These are phyloP conservation scores for Pantherophis alleghaniensis DNA, from an alignment of 2,797 vertebrate species.

Conservation along the genomic window DNA sequence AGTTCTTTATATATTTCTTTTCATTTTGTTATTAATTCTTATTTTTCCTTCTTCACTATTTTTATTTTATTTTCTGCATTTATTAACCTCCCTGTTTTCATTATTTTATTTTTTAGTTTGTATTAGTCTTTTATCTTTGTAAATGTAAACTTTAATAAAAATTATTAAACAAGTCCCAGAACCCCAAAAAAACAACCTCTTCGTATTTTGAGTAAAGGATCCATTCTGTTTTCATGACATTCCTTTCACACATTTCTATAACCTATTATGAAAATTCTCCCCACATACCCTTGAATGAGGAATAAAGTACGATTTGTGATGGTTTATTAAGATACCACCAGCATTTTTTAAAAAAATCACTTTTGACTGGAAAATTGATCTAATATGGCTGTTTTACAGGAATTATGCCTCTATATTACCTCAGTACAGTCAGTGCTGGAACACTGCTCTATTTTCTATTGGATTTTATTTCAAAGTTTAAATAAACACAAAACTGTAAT, in stretches of 20 bases:
- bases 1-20: background rate
- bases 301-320: background rate
- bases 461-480: conserved; percentile 59
- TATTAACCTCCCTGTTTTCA: background rate
- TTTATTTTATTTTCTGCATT: background rate
- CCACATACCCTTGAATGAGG: background rate
- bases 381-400: conserved; percentile 35
- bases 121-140: background rate
- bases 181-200: fast-evolving
- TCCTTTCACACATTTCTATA: fast-evolving
- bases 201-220: background rate
- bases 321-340: conserved; percentile 20
- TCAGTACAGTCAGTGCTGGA: conserved; percentile 25
- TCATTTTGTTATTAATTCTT: background rate
- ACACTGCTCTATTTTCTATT: conserved; percentile 47
- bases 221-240: background rate
- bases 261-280: background rate
- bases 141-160: background rate
- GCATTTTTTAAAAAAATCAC: background rate
- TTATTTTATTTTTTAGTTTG: background rate
- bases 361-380: conserved; percentile 22
- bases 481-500: conserved; percentile 49
- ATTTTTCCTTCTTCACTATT: background rate
- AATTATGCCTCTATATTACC: conserved; percentile 42
- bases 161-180: background rate